phyloP scores from a whole-genome alignment of 2,888 invertebrate genomes.

The Lumbricus terrestris region DNA sequence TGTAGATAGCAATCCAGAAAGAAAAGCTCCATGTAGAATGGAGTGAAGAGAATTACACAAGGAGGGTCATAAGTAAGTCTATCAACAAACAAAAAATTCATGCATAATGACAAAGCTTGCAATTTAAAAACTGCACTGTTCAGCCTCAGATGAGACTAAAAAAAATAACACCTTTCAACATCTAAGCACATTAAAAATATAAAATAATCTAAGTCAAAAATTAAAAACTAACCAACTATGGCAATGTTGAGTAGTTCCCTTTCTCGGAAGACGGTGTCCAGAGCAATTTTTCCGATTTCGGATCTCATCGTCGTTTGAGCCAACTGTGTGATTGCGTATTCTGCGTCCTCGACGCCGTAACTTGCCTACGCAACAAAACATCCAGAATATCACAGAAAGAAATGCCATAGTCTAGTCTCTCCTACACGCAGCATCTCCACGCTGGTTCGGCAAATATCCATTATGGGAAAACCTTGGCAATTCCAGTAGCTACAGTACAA shows the following conservation, averaged over 20 bases:
- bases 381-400: not conserved
- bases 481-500: not conserved
- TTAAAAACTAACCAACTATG: conserved; percentile 69
- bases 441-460: not conserved
- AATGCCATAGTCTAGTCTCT: not conserved
- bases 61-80: too few species aligned
- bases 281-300: conserved; percentile 92
- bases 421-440: not conserved
- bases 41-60: too few species aligned
- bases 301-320: conserved; percentile 99
- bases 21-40: too few species aligned
- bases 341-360: conserved; percentile 98
- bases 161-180: not conserved
- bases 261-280: conserved; percentile 95
- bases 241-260: conserved; percentile 89
- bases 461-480: not conserved
- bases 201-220: not conserved
- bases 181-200: not conserved
- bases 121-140: not conserved
- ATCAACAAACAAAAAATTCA: not conserved
- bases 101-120: not conserved
- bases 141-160: not conserved
- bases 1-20: too few species aligned
- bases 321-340: conserved; percentile 96
- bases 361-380: conserved; percentile 67